These are phyloP conservation scores for Drosophila elegans DNA, from an alignment of 1,140 invertebrate species.

Conservation along the genomic window DNA sequence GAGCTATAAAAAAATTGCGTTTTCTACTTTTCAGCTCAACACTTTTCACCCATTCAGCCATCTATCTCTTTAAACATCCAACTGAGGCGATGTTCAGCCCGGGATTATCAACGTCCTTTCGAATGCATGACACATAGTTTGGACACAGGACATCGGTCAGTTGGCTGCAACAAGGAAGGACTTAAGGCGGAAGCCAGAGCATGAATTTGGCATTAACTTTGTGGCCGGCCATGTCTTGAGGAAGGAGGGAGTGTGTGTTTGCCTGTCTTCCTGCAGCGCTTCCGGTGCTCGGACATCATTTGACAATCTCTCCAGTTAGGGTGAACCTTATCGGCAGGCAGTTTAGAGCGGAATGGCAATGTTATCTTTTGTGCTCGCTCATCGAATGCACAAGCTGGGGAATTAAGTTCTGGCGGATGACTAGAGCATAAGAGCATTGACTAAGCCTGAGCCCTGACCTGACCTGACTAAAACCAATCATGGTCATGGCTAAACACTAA, in stretches of 20 bases:
- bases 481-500: neutral
- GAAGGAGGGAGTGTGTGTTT: constrained; percentile 8
- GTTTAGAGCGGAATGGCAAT: constrained; percentile 1
- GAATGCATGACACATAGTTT: constrained; percentile 54
- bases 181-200: constrained; percentile 48
- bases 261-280: constrained; percentile 37
- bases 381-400: constrained; percentile 13
- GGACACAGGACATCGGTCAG: constrained; percentile 1
- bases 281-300: constrained; percentile 27
- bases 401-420: constrained; percentile 22
- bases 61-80: neutral
- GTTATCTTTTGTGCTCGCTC: constrained; percentile 24
- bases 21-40: neutral
- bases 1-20: no score
- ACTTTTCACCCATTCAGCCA: no score
- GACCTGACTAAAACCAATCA: constrained; percentile 19
- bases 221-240: constrained; percentile 54
- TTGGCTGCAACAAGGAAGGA: constrained; percentile 6
- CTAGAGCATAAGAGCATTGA: constrained; percentile 2
- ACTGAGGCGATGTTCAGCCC: constrained; percentile 3
- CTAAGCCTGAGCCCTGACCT: constrained; percentile 23
- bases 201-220: constrained; percentile 76
- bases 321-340: constrained; percentile 24
- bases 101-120: constrained; percentile 63
- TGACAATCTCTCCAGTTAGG: constrained; percentile 52